Evolutionary conservation across 2,888 invertebrate species (phyloP).

Genomic region (Busseola fusca): DNA sequence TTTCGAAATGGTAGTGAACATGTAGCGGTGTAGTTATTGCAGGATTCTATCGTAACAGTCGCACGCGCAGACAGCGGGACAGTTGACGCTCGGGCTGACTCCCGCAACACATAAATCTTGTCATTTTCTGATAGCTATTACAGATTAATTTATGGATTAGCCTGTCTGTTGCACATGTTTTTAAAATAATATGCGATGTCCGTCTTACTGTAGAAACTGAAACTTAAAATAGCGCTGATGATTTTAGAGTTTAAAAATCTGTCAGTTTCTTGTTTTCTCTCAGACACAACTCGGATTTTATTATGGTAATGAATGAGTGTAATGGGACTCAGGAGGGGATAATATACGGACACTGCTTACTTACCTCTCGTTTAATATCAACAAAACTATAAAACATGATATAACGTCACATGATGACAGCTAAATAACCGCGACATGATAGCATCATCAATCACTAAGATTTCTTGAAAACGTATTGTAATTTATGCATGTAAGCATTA

Average conservation of each 20-base stretch:
- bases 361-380: not conserved
- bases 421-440: not conserved
- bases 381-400: not conserved
- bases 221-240: conserved; percentile 22
- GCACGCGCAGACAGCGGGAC: conserved; percentile 18
- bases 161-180: conserved; percentile 26
- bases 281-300: not conserved
- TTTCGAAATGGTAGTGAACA: not conserved
- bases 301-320: not conserved
- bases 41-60: conserved; percentile 15
- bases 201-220: not conserved
- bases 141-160: conserved; percentile 27
- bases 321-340: too few relatives aligned
- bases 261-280: not conserved
- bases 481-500: not conserved
- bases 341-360: not conserved
- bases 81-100: conserved; percentile 42
- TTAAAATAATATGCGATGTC: not conserved
- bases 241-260: not conserved
- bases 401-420: not conserved
- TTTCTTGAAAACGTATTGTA: not conserved
- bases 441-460: conserved; percentile 6
- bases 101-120: conserved; percentile 29
- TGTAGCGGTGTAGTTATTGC: not conserved
- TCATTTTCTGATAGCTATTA: conserved; percentile 29